Evolutionary conservation across 2,888 invertebrate genomes (phyloP), one percentile per base, ranked within the genome.

Genomic region (Cylindroiulus punctatus): DNA sequence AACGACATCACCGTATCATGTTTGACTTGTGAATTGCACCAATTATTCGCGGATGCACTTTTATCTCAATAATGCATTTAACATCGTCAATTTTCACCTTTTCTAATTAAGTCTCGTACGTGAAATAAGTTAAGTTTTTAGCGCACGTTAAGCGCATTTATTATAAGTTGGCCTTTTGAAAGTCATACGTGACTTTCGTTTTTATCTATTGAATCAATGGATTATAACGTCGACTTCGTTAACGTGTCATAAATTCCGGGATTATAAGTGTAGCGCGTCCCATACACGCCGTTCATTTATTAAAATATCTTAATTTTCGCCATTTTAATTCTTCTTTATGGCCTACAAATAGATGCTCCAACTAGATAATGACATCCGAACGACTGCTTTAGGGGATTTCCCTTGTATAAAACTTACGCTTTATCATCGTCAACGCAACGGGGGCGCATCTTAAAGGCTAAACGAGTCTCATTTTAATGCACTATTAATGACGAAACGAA

Each of bases 301-400:
- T 76, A 76, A 76, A 76, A 76, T 76, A 26, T 76, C 76, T 76
- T 76, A 76, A 76, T 76, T 76, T 76, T 76, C 76, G 76, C 17
- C 76, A 26, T 76, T 76, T 76, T 76, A 76, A 76, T 76, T 76
- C 76, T 76, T 30, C 76, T 76, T 76, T 76, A 76, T 76, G 76
- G 76, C 76, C 76, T 76, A 76, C 76, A 76, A 76, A 76, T 76
- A 76, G 76, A 76, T 76, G 76, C 76, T 76, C 76, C 76, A 12
- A 76, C 10, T 14, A 30, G 76, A 76, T 76, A 76, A 76, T 76
- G 76, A 76, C 76, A 76, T 76, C 30, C 76, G 76, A 76, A 76
- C 76, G 76, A 30, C 22, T 76, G 76, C 76, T 76, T 76, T 12
- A 10, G 76, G 76, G 76, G 76, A 76, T 76, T 76, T 76, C 76